phyloP scores from a whole-genome alignment of 1,140 invertebrate genomes.

The Cardiocondyla obscurior region DNA sequence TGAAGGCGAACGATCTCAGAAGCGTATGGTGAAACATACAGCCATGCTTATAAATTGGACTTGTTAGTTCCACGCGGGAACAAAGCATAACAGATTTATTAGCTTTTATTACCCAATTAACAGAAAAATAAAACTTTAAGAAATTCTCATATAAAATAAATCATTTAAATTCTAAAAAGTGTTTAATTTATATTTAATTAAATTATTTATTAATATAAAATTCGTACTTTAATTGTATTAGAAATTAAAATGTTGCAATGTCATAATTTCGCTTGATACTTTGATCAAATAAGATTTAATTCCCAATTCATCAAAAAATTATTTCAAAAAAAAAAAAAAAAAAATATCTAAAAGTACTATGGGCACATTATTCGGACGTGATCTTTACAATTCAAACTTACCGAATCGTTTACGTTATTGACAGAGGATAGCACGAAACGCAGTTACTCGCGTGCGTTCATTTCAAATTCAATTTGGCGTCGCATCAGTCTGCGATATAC shows the following conservation, averaged over 20 bases:
- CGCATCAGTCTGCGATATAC: slow-evolving; percentile 61
- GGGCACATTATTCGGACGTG: not conserved
- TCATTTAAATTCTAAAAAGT: not conserved
- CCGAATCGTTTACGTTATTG: slow-evolving; percentile 42
- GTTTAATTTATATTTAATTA: not conserved
- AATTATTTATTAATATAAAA: not conserved
- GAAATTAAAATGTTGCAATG: not conserved
- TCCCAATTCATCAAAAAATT: not conserved
- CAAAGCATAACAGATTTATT: not conserved
- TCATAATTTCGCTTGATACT: not conserved
- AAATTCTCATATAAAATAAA: not conserved
- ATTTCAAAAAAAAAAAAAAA: too few species aligned
- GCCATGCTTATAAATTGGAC: slow-evolving; percentile 1
- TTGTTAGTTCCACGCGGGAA: not conserved
- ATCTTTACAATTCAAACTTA: slow-evolving; percentile 37
- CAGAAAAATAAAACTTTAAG: not conserved
- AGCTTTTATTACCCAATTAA: not conserved
- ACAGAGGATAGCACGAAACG: slow-evolving; percentile 16
- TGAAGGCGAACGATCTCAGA: slow-evolving; percentile 4
- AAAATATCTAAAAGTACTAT: too few species aligned
- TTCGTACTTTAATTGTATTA: not conserved
- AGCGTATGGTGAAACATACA: not conserved
- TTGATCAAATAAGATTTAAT: not conserved
- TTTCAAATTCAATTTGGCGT: slow-evolving; percentile 65
- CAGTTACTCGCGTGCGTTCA: slow-evolving; percentile 46